Base-by-base conservation (phyloP, 2,113 vertebrate species). In the Caretta caretta region DNA sequence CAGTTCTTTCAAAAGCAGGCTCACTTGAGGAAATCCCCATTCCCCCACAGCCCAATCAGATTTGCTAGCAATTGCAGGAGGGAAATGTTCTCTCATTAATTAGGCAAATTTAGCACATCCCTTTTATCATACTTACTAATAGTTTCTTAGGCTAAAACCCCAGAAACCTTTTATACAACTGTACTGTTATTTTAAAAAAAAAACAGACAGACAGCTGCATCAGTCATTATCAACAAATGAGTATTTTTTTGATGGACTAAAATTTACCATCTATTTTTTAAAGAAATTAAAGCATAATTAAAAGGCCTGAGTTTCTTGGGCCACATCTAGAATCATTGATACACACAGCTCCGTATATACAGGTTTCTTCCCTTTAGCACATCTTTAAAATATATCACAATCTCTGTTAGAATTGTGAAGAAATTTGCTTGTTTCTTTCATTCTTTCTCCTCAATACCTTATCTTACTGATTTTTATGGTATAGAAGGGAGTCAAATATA, bases 331-430 rank as follows among this genome's bases (percentile, higher is more conserved):
- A 91, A 54, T 19, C 4, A 12, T 24, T 83, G 10, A 56, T 56
- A 31, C 1, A 76, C 57, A 42, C n/a, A 76, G 16, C 29, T 46
- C 86, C 3, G 2, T 0, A 0, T 10, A n/a, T 1, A 5, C 3
- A 24, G 5, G 1, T 38, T 93, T 75, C 80, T 56, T 35, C 3
- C 80, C 5, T 3, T 22, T 80, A 62, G 24, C 11, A 6, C 20
- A 83, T 9, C 6, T 86, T 80, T 29, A 4, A 38, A 76, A 49
- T 50, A 3, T 25, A 83, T 83, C 38, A 17, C n/a, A 57, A 46
- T 8, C 25, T 78, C 38, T n/a, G 10, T 38, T 29, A 69, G 87
- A 93, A 89, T 80, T 14, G 11, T 9, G 29, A 62, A 12, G 29
- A 31, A 29, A 62, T 42, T 42, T 42, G 42, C 42, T 42, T 42